A percentile compares a stretch with the other conserved stretches of the same genome.
Conservation (phyloP, 2,113 vertebrate species). For the Psettodes erumei region DNA sequence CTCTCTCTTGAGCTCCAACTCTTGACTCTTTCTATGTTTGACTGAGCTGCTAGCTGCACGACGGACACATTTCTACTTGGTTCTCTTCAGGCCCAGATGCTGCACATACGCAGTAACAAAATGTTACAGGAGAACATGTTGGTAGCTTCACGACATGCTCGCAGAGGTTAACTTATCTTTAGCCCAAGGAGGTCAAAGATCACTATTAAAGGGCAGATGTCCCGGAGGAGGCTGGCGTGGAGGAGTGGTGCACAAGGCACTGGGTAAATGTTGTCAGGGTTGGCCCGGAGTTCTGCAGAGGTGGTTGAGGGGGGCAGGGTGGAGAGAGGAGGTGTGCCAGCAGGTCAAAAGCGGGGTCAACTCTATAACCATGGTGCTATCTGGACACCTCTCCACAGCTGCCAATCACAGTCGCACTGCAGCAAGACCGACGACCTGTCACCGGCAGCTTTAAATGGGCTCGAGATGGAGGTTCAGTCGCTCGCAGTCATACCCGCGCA, state of each 20-base stretch:
- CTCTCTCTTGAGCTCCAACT: conserved; percentile 14
- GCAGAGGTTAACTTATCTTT: conserved; percentile 72
- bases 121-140: background rate
- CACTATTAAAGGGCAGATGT: conserved; percentile 58
- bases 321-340: conserved; percentile 55
- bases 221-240: conserved; percentile 14
- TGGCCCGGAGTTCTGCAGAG: conserved; percentile 23
- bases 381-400: conserved; percentile 54
- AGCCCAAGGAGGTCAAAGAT: conserved; percentile 60
- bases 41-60: background rate
- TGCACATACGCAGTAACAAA: conserved; percentile 17
- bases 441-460: conserved; percentile 19
- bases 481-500: conserved; percentile 48
- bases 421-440: conserved; percentile 26
- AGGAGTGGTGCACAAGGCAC: conserved; percentile 33
- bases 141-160: conserved; percentile 5
- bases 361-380: conserved; percentile 51
- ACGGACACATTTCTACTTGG: background rate
- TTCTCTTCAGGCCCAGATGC: conserved; percentile 12
- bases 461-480: conserved; percentile 15
- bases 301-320: background rate
- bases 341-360: conserved; percentile 70
- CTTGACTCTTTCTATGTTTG: conserved; percentile 17
- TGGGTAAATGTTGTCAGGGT: conserved; percentile 56
- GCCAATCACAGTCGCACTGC: conserved; percentile 53